Conservation (phyloP, 2,888 invertebrate species). For the Sceliomorpha sp. region DNA sequence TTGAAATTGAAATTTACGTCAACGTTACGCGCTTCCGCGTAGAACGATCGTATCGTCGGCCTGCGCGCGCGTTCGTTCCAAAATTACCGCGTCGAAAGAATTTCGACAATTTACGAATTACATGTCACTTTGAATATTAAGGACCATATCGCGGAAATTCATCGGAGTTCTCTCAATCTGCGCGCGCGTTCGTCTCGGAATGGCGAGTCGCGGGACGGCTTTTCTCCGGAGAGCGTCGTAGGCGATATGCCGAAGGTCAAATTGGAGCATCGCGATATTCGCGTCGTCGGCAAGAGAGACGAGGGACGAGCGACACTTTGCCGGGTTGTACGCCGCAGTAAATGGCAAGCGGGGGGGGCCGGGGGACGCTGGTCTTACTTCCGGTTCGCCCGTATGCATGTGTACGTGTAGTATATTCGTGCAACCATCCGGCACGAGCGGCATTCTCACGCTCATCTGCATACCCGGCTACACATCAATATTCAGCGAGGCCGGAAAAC, state of each 20-base stretch:
- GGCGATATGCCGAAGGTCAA: conserved; percentile 28
- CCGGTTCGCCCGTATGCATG: conserved; percentile 66
- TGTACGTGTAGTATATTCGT: conserved; percentile 58
- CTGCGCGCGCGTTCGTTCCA: too few species aligned
- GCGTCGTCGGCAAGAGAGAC: conserved; percentile 26
- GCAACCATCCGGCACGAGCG: conserved; percentile 73
- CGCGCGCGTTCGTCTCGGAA: too few species aligned
- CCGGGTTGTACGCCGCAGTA: conserved; percentile 36
- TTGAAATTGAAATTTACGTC: conserved; percentile 4
- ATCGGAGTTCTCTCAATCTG: too few species aligned
- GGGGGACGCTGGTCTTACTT: conserved; percentile 65
- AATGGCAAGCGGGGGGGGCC: too few species aligned
- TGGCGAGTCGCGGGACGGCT: too few species aligned
- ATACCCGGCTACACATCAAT: conserved; percentile 77
- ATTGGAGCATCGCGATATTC: conserved; percentile 25
- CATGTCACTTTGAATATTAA: too few species aligned
- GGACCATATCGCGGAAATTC: too few species aligned
- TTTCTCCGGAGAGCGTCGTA: too few species aligned
- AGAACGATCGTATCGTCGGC: too few species aligned
- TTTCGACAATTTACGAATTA: too few species aligned
- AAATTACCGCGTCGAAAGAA: too few species aligned
- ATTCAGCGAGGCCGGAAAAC: conserved; percentile 75
- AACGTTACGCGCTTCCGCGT: too few species aligned
- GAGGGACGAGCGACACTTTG: conserved; percentile 15
- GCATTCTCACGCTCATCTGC: conserved; percentile 79